Percentiles rank a stretch among this genome's conserved stretches.
Evolutionary conservation across 2,888 invertebrate genomes (phyloP).

Genomic region (Oeneis ivallda): DNA sequence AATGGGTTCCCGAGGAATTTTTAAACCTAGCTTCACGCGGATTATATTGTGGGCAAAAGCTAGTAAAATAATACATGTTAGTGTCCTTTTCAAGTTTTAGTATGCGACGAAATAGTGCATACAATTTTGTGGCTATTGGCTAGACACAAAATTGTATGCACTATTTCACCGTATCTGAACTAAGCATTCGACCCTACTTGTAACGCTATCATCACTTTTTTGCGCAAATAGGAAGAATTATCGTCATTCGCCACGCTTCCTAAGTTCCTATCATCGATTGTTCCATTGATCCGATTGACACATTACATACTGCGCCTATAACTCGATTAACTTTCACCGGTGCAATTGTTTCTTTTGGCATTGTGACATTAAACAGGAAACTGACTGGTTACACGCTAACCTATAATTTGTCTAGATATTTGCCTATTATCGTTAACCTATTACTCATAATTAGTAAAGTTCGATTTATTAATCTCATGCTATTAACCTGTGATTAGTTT

Average conservation of each 20-base stretch:
- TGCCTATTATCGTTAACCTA: conserved; percentile 15
- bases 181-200: not conserved
- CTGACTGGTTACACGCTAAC: conserved; percentile 19
- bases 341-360: conserved; percentile 26
- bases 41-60: no score
- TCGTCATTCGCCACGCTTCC: conserved; percentile 21
- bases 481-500: no score
- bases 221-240: conserved; percentile 27
- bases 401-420: conserved; percentile 18
- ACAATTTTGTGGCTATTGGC: no score
- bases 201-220: conserved; percentile 21
- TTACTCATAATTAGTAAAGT: not conserved
- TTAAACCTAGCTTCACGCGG: no score
- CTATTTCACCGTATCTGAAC: not conserved
- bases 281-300: conserved; percentile 29
- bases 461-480: no score
- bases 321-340: conserved; percentile 29
- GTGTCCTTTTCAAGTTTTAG: no score
- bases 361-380: conserved; percentile 24
- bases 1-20: no score
- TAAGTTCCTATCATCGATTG: conserved; percentile 27
- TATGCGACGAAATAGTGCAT: not conserved
- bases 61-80: no score
- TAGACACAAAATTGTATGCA: not conserved
- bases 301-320: conserved; percentile 6